Base-by-base conservation (phyloP, 2,113 vertebrate genomes). In the Capricornis sumatraensis region DNA sequence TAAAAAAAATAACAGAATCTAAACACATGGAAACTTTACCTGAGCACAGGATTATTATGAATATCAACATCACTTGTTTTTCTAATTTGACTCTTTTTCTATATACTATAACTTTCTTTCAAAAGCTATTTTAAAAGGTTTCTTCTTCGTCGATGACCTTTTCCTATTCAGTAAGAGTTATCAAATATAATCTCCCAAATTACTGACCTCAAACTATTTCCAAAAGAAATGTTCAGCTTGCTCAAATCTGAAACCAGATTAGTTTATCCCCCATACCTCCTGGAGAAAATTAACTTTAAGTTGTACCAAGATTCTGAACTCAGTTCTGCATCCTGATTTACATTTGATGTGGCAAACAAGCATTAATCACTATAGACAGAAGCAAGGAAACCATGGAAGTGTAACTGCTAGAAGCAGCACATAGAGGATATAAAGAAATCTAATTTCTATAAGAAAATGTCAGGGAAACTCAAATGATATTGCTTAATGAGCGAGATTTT, bases 351-450 rank as follows among this genome's bases (percentile, higher is more conserved):
- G 11, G 36, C 7, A 93, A 96, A 93, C 52, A 88, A 40, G 62
- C 12, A 10, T 84, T 97, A 98, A 91, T 84, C 97, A 87, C 91
- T 96, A 86, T 91, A 95, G 87, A 97, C 84, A 96, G 60, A 95
- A 96, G 45, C 28, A 76, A 88, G 36, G 43, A 98, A 97, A 89
- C 95, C 90, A 87, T 60, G 96, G 88, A 93, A 60, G 36, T 92
- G 10, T 81, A 97, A 97, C 83, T 67, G 52, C 90, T 95, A 96
- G 78, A 95, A 95, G 91, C 60, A 97, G 95, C 74, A 95, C 82
- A 87, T 2, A 25, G 4, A 91, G 4, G 17, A 94, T 30, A 62
- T 47, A 87, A 94, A 84, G 14, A 97, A 47, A 95, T 74, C 30
- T 17, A 45, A 85, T 81, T 88, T 30, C 1, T 58, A 21, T 64